phyloP scores from a whole-genome alignment of 2,888 invertebrate species.

The Blastobasis lacticolella region DNA sequence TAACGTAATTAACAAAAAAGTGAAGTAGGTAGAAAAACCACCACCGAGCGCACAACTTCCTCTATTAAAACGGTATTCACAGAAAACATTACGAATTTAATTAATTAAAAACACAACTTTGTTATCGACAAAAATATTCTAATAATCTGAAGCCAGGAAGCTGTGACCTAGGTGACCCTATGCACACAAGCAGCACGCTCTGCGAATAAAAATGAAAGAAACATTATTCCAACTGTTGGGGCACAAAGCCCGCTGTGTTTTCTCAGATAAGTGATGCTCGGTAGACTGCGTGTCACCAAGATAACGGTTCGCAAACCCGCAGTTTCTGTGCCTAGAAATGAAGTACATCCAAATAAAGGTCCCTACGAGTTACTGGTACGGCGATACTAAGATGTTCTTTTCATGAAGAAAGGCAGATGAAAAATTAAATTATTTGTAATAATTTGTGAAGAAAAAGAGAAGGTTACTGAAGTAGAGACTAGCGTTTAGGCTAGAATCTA shows the following conservation, averaged over 20 bases:
- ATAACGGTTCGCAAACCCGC: conserved; percentile 25
- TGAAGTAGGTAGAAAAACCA: background rate
- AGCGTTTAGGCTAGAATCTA: too few species aligned
- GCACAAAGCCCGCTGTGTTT: conserved; percentile 36
- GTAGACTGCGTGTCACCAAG: conserved; percentile 68
- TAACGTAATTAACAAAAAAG: background rate
- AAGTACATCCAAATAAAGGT: too few species aligned
- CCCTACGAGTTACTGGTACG: too few species aligned
- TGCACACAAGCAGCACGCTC: conserved; percentile 17
- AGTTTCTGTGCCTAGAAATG: too few species aligned
- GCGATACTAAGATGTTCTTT: too few species aligned
- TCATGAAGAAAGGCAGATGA: too few species aligned
- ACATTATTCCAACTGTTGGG: conserved; percentile 28
- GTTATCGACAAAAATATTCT: conserved; percentile 40
- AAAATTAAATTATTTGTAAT: too few species aligned
- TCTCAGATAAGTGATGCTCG: conserved; percentile 30
- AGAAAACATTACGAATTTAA: conserved; percentile 34
- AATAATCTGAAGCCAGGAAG: conserved; percentile 56
- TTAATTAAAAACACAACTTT: conserved; percentile 44
- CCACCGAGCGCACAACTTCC: conserved; percentile 23
- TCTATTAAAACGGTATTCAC: conserved; percentile 24
- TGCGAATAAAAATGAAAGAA: conserved; percentile 50
- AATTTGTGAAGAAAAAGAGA: too few species aligned
- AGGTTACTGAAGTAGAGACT: too few species aligned
- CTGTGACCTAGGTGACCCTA: conserved; percentile 44